Evolutionary conservation across 2,888 invertebrate genomes (phyloP).

Genomic region (Diabrotica balteata): DNA sequence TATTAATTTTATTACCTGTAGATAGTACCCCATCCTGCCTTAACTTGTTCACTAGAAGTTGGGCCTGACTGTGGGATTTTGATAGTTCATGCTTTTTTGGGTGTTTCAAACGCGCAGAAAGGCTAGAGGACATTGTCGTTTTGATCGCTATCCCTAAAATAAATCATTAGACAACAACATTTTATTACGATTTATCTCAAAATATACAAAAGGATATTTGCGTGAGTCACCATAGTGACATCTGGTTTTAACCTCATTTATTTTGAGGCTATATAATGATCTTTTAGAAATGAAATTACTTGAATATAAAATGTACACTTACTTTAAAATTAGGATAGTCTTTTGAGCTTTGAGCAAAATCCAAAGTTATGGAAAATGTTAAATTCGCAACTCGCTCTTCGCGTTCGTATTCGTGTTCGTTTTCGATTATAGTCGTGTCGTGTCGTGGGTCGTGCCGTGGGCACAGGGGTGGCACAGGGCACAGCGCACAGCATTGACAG

Average conservation of each 20-base stretch:
- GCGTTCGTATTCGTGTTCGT: conserved; percentile 24
- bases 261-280: not conserved
- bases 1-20: conserved; percentile 52
- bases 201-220: conserved; percentile 31
- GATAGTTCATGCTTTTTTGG: conserved; percentile 58
- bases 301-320: conserved; percentile 1
- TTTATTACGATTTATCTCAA: conserved; percentile 27
- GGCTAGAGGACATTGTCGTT: conserved; percentile 57
- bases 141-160: conserved; percentile 26
- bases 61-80: conserved; percentile 58
- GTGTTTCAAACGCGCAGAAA: conserved; percentile 58
- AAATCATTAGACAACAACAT: conserved; percentile 14
- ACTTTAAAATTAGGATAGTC: conserved; percentile 15
- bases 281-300: too few species aligned
- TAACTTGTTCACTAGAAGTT: conserved; percentile 58
- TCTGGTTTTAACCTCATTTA: conserved; percentile 20
- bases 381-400: conserved; percentile 10
- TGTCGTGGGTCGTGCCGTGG: too few species aligned
- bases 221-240: conserved; percentile 35
- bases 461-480: too few species aligned
- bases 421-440: conserved; percentile 4
- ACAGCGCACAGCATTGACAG: too few species aligned
- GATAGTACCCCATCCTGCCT: conserved; percentile 59
- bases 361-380: conserved; percentile 5
- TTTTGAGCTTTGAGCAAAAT: conserved; percentile 15